phyloP scores from a whole-genome alignment of 2,797 vertebrate genomes.

The Sebastes kiyomatsui region DNA sequence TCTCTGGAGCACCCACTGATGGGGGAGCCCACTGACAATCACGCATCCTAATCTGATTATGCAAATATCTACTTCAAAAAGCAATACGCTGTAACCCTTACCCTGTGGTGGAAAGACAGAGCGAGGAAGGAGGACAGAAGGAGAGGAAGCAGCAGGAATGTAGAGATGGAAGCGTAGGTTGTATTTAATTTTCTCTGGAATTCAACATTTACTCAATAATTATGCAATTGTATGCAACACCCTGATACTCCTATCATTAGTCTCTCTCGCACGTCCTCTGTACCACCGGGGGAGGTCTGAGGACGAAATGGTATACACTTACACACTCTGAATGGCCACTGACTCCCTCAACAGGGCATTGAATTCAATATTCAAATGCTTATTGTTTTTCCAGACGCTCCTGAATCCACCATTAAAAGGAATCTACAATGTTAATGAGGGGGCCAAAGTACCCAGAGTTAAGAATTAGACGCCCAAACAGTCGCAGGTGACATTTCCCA shows the following conservation, averaged over 20 bases:
- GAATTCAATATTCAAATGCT: conserved; percentile 74
- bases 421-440: conserved; percentile 83
- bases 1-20: conserved; percentile 91
- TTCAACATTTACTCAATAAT: not conserved
- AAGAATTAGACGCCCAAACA: conserved; percentile 61
- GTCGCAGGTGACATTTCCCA: conserved; percentile 64
- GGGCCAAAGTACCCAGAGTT: conserved; percentile 51
- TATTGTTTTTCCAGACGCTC: conserved; percentile 75
- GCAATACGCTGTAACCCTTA: conserved; percentile 88
- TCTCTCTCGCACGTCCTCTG: not conserved
- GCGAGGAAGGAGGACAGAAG: conserved; percentile 33
- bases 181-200: not conserved
- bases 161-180: not conserved
- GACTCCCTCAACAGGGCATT: conserved; percentile 65
- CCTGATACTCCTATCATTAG: not conserved
- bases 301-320: conserved; percentile 31
- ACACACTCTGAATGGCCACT: conserved; percentile 51
- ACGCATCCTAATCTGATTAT: conserved; percentile 96
- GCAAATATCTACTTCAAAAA: conserved; percentile 98
- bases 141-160: conserved; percentile 58
- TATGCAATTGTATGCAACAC: not conserved
- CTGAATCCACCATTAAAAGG: conserved; percentile 65
- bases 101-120: conserved; percentile 71
- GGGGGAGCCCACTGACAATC: conserved; percentile 81
- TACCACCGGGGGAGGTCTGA: conserved; percentile 35